Evolutionary conservation across 2,113 vertebrate genomes (phyloP).

Genomic region (Steatornis caripensis): DNA sequence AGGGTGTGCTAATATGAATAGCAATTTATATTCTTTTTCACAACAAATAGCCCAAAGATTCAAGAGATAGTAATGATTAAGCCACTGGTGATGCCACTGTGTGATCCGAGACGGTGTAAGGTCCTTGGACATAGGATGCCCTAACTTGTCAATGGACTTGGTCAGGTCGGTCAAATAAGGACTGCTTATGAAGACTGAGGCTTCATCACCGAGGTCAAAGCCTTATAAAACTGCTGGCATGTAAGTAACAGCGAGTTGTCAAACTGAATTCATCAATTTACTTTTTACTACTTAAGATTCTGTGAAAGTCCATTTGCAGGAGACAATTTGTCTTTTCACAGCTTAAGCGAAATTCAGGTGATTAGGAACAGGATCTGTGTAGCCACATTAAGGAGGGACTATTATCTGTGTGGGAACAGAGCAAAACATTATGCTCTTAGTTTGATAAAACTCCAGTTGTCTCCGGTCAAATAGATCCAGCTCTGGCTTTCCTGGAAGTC

Average conservation of each 20-base stretch:
- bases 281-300: neutral
- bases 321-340: neutral
- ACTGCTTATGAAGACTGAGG: neutral
- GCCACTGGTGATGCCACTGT: neutral
- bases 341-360: neutral
- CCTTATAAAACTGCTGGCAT: neutral
- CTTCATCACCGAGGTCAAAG: neutral
- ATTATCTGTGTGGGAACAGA: neutral
- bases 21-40: neutral
- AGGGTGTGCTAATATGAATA: neutral
- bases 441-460: neutral
- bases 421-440: neutral
- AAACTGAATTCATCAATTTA: neutral
- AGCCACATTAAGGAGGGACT: neutral
- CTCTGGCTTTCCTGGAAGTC: neutral
- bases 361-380: neutral
- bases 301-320: neutral
- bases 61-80: neutral
- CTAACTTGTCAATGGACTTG: neutral
- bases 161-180: neutral
- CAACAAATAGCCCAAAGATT: neutral
- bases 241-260: neutral
- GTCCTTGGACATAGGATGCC: neutral
- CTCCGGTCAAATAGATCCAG: neutral
- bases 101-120: neutral